Conservation (phyloP, 1,140 invertebrate genomes). For the Akabosia matsudoensis region DNA sequence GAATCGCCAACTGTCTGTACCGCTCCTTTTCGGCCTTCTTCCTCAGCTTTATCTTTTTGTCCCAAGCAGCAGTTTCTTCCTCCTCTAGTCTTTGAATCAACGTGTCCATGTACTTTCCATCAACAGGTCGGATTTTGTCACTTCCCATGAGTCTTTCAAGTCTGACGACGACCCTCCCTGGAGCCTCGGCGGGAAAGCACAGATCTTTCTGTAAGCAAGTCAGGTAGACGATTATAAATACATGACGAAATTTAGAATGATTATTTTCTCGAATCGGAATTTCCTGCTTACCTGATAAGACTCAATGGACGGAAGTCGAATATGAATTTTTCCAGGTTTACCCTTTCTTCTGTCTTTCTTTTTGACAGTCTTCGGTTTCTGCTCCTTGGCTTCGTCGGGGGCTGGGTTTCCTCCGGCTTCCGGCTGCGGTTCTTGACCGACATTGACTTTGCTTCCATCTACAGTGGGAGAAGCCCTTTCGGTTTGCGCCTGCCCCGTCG, state of each 20-base stretch:
- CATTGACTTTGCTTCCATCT: background rate
- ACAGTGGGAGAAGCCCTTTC: background rate
- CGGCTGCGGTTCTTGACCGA: too few relatives aligned
- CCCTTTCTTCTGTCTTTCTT: background rate
- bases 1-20: background rate
- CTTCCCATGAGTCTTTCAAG: background rate
- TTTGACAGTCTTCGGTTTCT: background rate
- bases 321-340: background rate
- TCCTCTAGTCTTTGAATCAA: constrained; percentile 1
- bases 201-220: constrained; percentile 12
- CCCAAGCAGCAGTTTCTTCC: background rate
- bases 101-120: constrained; percentile 1
- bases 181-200: background rate
- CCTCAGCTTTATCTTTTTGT: background rate
- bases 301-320: background rate
- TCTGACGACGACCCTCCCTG: background rate
- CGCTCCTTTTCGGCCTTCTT: constrained; percentile 11
- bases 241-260: constrained; percentile 2
- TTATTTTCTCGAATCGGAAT: too few relatives aligned
- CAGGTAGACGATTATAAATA: too few relatives aligned
- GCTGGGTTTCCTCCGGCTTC: background rate
- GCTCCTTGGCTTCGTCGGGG: background rate
- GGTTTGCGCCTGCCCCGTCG: background rate
- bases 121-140: constrained; percentile 1
- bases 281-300: background rate